Conservation (phyloP, 2,888 invertebrate species). For the Pandemis cinnamomeana region DNA sequence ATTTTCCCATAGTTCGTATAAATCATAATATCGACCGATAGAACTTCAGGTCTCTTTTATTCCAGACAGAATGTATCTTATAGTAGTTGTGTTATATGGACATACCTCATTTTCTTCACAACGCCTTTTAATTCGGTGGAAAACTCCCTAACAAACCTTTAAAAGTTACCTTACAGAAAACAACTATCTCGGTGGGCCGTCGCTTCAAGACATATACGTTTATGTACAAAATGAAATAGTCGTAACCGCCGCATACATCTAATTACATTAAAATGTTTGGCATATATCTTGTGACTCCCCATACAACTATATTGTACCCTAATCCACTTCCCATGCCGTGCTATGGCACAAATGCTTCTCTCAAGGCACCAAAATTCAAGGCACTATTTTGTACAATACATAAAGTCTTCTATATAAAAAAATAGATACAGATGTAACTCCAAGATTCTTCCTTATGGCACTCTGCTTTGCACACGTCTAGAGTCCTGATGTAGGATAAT, state of each 20-base stretch:
- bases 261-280: slow-evolving; percentile 77
- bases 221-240: slow-evolving; percentile 70
- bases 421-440: slow-evolving; percentile 42
- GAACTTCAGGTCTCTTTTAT: no score
- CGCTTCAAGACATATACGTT: slow-evolving; percentile 66
- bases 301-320: slow-evolving; percentile 77
- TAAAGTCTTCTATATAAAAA: slow-evolving; percentile 45
- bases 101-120: slow-evolving; percentile 16
- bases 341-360: slow-evolving; percentile 68
- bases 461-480: slow-evolving; percentile 68
- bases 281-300: slow-evolving; percentile 82
- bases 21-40: no score
- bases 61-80: no score
- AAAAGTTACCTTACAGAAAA: slow-evolving; percentile 56
- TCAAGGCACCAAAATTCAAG: slow-evolving; percentile 71
- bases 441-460: slow-evolving; percentile 69
- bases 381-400: slow-evolving; percentile 62
- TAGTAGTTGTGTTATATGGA: not conserved
- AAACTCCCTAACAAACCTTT: slow-evolving; percentile 38
- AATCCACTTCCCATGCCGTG: slow-evolving; percentile 53
- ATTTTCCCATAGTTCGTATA: no score
- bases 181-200: slow-evolving; percentile 75
- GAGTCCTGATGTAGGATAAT: slow-evolving; percentile 56
- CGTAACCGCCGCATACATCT: slow-evolving; percentile 59
- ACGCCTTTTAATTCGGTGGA: slow-evolving; percentile 35